Conservation (phyloP, 2,888 invertebrate species). For the Rhamphomyia laevipes region DNA sequence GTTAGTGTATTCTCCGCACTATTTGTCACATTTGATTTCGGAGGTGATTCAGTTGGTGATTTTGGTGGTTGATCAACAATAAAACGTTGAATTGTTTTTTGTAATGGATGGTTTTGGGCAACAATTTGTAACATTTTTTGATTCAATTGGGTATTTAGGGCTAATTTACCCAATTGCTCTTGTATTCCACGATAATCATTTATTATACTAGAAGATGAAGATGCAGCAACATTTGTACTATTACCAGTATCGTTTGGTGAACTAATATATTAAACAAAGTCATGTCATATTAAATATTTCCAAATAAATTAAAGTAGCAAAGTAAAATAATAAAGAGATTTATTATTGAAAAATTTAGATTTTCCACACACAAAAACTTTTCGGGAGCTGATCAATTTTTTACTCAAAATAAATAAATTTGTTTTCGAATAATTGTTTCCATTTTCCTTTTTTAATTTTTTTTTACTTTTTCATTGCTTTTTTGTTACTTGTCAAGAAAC, state of each 20-base stretch:
- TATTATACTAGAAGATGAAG: conserved; percentile 15
- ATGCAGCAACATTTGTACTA: conserved; percentile 10
- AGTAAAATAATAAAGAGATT: no score
- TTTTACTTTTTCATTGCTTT: no score
- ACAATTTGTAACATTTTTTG: conserved; percentile 32
- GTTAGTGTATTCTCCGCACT: conserved; percentile 9
- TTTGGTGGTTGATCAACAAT: conserved; percentile 36
- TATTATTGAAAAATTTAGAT: no score
- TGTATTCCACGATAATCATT: conserved; percentile 19
- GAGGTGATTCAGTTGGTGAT: conserved; percentile 35
- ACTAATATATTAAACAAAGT: no score
- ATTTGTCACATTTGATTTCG: conserved; percentile 10
- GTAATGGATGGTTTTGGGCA: conserved; percentile 25
- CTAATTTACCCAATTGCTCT: conserved; percentile 20
- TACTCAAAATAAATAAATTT: no score
- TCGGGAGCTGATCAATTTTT: no score
- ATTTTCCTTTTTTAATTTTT: no score
- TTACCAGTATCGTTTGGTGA: background rate
- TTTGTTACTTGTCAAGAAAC: no score
- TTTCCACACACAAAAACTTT: no score
- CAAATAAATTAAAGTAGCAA: no score
- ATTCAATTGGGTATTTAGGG: conserved; percentile 24
- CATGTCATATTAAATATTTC: no score
- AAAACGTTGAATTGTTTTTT: conserved; percentile 29
- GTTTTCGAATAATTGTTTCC: no score